Conservation (phyloP, 2,888 invertebrate species). For the Plusia festucae region DNA sequence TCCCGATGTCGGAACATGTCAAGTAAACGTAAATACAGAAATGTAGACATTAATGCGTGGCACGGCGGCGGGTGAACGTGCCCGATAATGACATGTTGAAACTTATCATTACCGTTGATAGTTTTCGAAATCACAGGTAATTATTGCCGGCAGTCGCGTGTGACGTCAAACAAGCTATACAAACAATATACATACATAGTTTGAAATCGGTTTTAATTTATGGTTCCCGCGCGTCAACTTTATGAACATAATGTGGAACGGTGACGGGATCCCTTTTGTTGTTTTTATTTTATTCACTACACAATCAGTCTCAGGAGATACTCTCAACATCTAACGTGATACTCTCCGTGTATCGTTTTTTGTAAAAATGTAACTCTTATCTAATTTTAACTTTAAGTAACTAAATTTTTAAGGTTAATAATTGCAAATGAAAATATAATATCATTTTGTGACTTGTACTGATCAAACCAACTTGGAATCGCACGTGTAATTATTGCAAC, state of each 20-base stretch:
- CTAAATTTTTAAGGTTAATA: background rate
- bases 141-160: constrained; percentile 56
- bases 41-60: constrained; percentile 37
- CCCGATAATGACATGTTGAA: constrained; percentile 68
- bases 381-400: too few relatives aligned
- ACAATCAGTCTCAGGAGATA: constrained; percentile 23
- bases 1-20: constrained; percentile 63
- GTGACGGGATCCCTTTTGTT: constrained; percentile 30
- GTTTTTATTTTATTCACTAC: constrained; percentile 37
- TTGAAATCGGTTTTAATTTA: constrained; percentile 43
- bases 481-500: too few relatives aligned
- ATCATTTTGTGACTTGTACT: too few relatives aligned
- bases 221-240: constrained; percentile 44
- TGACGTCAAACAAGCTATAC: constrained; percentile 35
- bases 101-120: constrained; percentile 65
- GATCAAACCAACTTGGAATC: too few relatives aligned
- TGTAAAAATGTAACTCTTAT: constrained; percentile 5
- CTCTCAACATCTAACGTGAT: constrained; percentile 16
- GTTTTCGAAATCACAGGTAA: constrained; percentile 63
- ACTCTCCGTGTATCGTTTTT: constrained; percentile 32
- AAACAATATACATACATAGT: constrained; percentile 23
- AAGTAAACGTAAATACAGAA: constrained; percentile 56
- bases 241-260: constrained; percentile 44
- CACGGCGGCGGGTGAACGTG: constrained; percentile 34
- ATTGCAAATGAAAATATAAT: too few relatives aligned